Evolutionary conservation across 2,888 invertebrate species (phyloP), one percentile per base, ranked within the genome.

Genomic region (Encarsia formosa): DNA sequence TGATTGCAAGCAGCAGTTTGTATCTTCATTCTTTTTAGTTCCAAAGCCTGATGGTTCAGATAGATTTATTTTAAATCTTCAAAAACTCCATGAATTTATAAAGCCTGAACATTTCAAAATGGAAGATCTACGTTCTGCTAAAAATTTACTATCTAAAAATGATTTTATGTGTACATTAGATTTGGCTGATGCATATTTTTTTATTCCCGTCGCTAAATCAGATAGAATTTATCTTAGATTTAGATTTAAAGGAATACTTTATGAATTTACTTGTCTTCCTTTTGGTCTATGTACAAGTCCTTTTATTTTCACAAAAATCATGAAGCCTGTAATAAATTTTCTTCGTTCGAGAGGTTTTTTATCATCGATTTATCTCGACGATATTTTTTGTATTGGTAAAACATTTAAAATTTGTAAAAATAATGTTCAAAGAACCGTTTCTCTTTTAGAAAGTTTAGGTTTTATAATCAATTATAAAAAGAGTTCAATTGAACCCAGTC

Each of bases 291-390:
- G 20, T 22, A 22, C 18, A 5, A 20, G 29, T n/a, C 19, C 47
- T 13, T 47, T 19, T 13, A 15, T 39, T 5, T 47, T 47, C 18
- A 39, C 47, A 26, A 47, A 47, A 20, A 11, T 49, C 8, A 3
- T 49, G 13, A 49, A 49, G 34, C 49, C 40, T 3, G 41, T 41
- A 5, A 23, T 41, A 5, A 35, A 20, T 3, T 13, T n/a, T 9
- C 15, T 39, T 2, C n/a, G 39, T 5, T 5, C 18, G 11, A 6
- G 5, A 4, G 37, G 37, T 13, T 37, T 5, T 9, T 5, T 20
- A 4, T 37, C 37, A 5, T 13, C 20, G 5, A 5, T 19, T 9
- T 37, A 37, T 11, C 11, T 37, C 3, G 37, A 37, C 20, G 37
- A 37, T 37, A 5, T 37, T 4, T n/a, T 37, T 2, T 19, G 19